phyloP scores from a whole-genome alignment of 2,888 invertebrate species.

The Invenusta paracnida region DNA sequence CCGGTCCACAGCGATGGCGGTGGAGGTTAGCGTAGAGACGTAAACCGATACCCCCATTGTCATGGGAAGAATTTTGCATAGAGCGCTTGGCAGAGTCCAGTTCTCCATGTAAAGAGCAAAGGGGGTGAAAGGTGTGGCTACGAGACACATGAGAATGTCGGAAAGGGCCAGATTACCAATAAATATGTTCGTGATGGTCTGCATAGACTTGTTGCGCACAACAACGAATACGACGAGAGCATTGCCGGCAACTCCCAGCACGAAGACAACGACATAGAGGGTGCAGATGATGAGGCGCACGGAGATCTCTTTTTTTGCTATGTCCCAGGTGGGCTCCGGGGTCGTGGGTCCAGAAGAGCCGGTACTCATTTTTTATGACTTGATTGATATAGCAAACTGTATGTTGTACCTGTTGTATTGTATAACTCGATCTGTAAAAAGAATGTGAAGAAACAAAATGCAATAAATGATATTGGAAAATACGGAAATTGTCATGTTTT shows the following conservation, averaged over 20 bases:
- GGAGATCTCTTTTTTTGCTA: not conserved
- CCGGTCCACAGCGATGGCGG: constrained; percentile 91
- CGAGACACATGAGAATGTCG: constrained; percentile 82
- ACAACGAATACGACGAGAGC: constrained; percentile 85
- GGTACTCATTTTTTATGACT: no score
- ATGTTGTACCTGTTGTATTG: no score
- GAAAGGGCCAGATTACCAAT: constrained; percentile 91
- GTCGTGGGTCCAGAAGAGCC: no score
- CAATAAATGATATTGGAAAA: no score
- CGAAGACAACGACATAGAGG: constrained; percentile 75
- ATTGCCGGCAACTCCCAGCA: constrained; percentile 68
- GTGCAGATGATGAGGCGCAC: constrained; percentile 66
- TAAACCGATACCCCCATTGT: constrained; percentile 81
- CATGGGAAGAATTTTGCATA: constrained; percentile 87
- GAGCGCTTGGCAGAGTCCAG: constrained; percentile 84
- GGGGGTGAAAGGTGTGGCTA: constrained; percentile 93
- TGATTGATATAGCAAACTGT: no score
- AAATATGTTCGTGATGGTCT: constrained; percentile 93
- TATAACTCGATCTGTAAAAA: no score
- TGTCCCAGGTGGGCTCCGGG: constrained; percentile 42
- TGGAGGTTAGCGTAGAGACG: constrained; percentile 90
- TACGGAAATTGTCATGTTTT: no score
- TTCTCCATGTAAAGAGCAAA: constrained; percentile 80
- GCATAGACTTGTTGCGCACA: constrained; percentile 84
- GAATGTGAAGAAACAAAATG: no score